Conservation (phyloP, 2,888 invertebrate species). For the Rosalia funebris region DNA sequence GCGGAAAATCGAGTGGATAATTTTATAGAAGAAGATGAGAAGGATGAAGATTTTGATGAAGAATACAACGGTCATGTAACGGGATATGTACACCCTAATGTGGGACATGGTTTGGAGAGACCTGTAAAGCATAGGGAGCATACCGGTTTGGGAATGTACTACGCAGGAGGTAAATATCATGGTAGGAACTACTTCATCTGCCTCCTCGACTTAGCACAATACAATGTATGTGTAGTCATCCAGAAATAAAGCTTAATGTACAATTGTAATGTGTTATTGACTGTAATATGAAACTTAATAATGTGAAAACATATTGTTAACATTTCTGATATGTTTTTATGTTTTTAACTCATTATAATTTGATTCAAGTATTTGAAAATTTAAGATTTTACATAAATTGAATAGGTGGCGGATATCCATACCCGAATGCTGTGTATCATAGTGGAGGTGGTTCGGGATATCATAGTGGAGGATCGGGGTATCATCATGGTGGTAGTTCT, state of each 20-base stretch:
- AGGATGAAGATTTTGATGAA: slow-evolving; percentile 61
- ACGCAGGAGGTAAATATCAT: slow-evolving; percentile 24
- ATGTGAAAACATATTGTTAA: no score
- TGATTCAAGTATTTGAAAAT: no score
- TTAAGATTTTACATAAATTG: no score
- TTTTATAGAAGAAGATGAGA: slow-evolving; percentile 59
- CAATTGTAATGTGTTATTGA: no score
- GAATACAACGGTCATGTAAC: slow-evolving; percentile 70
- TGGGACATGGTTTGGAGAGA: slow-evolving; percentile 21
- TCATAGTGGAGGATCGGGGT: slow-evolving; percentile 6
- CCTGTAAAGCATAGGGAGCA: slow-evolving; percentile 37
- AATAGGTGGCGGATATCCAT: slow-evolving; percentile 30
- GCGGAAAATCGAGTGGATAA: slow-evolving; percentile 50
- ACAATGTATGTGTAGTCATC: no score
- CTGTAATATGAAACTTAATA: no score
- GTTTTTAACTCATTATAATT: no score
- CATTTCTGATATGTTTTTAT: no score
- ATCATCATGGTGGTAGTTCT: slow-evolving; percentile 24
- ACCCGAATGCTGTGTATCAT: slow-evolving; percentile 28
- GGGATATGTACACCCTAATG: slow-evolving; percentile 61
- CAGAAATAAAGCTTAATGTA: no score
- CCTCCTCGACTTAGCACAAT: no score
- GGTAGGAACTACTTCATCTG: no score
- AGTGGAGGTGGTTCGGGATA: slow-evolving; percentile 10
- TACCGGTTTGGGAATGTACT: slow-evolving; percentile 34